Base-by-base conservation (phyloP, 2,113 vertebrate species). In the Lutjanus erythropterus region DNA sequence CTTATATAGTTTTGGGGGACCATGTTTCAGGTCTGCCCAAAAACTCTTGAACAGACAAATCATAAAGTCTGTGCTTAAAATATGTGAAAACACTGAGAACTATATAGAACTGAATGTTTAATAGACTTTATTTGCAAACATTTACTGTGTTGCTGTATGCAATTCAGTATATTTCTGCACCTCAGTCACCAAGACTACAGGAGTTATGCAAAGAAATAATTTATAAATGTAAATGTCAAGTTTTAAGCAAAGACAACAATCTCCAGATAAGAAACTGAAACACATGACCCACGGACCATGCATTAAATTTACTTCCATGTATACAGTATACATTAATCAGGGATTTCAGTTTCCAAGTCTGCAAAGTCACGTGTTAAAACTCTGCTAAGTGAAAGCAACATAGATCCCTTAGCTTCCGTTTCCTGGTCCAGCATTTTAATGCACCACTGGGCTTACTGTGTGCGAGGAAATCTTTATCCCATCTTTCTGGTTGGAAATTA, bases 401-500 rank as follows among this genome's bases (percentile, higher is more conserved):
- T 42, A 29, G 37, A 9, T 41, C 21, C 41, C 56, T 41, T 35
- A 58, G 27, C 21, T 9, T 15, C 18, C 0, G 9, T 7, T 47
- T 46, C 47, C 9, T 37, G 35, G 19, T 75, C n/a, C 47, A 37
- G 41, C 42, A 79, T 25, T 71, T 77, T 49, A 52, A 82, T 78
- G 42, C 61, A n/a, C 74, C 71, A 78, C 67, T 50, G 53, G 44
- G 50, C 71, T 42, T 47, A 25, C 47, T 15, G 7, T 29, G 49
- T 74, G 27, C 39, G 9, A 21, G 31, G 31, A 67, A 49, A 72
- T 60, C 46, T 84, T 44, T 25, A 56, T 58, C 53, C 47, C 21
- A 65, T 78, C 11, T 82, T 23, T 74, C 58, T 65, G 42, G 23
- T 50, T 73, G 71, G 25, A 39, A 66, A 70, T 81, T 39, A 80